phyloP scores from a whole-genome alignment of 2,797 vertebrate genomes.

The Scarus forsteni region DNA sequence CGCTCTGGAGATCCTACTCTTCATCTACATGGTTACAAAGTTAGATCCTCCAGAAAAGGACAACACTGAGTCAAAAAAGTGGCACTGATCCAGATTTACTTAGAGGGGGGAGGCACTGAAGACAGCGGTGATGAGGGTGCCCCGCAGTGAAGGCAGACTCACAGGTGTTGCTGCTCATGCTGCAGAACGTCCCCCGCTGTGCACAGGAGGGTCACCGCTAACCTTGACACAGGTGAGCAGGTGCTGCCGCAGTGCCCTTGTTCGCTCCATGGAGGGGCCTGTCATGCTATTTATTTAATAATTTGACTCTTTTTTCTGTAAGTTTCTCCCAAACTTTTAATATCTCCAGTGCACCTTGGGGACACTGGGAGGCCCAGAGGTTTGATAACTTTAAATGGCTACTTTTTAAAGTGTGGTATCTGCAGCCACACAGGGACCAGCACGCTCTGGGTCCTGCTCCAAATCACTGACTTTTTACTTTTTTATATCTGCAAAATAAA shows the following conservation, averaged over 20 bases:
- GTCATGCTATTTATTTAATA: slow-evolving; percentile 56
- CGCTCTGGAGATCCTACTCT: slow-evolving; percentile 2
- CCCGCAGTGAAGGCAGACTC: slow-evolving; percentile 56
- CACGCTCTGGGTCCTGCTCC: slow-evolving; percentile 48
- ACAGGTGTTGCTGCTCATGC: slow-evolving; percentile 69
- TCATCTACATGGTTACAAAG: slow-evolving; percentile 19
- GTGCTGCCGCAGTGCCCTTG: slow-evolving; percentile 67
- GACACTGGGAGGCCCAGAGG: slow-evolving; percentile 66
- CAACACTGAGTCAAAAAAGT: slow-evolving; percentile 11
- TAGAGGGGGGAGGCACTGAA: slow-evolving; percentile 18
- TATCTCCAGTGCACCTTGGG: slow-evolving; percentile 61
- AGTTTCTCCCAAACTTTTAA: slow-evolving; percentile 73
- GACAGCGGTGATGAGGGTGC: slow-evolving; percentile 30
- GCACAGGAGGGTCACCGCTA: slow-evolving; percentile 59
- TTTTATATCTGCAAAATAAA: slow-evolving; percentile 36
- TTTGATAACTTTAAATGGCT: slow-evolving; percentile 74
- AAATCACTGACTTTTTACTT: slow-evolving; percentile 44
- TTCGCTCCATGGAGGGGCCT: slow-evolving; percentile 45
- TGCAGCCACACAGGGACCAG: slow-evolving; percentile 68
- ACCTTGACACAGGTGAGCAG: slow-evolving; percentile 62
- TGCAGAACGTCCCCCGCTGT: slow-evolving; percentile 63
- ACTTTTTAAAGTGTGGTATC: slow-evolving; percentile 76
- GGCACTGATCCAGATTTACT: slow-evolving; percentile 30
- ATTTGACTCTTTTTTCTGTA: slow-evolving; percentile 26
- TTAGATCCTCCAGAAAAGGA: slow-evolving; percentile 16